phyloP scores from a whole-genome alignment of 2,797 vertebrate genomes.

The Knipowitschia caucasica region DNA sequence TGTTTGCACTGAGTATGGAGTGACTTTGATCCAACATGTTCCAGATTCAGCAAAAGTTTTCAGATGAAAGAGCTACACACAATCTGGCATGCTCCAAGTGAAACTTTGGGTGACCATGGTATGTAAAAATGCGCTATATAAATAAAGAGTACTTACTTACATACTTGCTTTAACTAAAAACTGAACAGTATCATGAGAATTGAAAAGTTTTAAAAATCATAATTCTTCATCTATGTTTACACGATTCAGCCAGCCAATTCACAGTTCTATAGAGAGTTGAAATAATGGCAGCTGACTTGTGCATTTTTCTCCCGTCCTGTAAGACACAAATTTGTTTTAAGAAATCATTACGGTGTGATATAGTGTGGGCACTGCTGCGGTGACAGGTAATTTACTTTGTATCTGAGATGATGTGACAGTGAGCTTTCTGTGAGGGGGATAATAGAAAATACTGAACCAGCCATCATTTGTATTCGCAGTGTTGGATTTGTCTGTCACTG shows the following conservation, averaged over 20 bases:
- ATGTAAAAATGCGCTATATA: too few species aligned
- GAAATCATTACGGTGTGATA: not conserved
- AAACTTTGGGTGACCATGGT: too few species aligned
- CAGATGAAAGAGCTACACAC: too few species aligned
- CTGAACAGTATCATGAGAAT: too few species aligned
- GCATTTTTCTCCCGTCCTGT: not conserved
- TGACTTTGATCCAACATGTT: too few species aligned
- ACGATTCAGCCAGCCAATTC: not conserved
- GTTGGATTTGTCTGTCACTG: conserved; percentile 51
- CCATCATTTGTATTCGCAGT: conserved; percentile 56
- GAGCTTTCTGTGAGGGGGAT: conserved; percentile 45
- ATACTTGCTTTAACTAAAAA: too few species aligned
- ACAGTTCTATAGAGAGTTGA: not conserved
- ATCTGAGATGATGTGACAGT: conserved; percentile 41
- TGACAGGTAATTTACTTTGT: conserved; percentile 62
- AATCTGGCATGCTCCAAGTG: too few species aligned
- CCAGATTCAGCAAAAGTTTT: too few species aligned
- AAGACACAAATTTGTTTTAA: conserved; percentile 14
- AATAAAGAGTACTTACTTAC: too few species aligned
- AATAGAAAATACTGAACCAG: conserved; percentile 59
- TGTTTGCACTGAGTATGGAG: too few species aligned
- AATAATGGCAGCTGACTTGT: not conserved
- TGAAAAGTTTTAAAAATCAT: too few species aligned
- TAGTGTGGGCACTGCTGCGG: conserved; percentile 41
- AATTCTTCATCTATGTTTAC: too few species aligned